Conservation (phyloP, 2,888 invertebrate species). For the Pharmacophagus antenor region DNA sequence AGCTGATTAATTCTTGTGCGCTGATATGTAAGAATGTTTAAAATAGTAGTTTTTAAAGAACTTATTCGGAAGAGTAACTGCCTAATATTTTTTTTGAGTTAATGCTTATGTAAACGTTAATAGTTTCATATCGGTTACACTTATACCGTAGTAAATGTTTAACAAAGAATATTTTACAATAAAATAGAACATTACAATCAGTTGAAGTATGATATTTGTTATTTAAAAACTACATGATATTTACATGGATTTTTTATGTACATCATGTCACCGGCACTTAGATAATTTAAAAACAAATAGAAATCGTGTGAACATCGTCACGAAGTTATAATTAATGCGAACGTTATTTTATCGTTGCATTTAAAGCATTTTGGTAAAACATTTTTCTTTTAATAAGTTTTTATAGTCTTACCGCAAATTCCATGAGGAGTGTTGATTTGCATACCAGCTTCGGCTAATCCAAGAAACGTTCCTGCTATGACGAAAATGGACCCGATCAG, state of each 20-base stretch:
- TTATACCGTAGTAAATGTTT: not conserved
- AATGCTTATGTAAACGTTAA: too few relatives aligned
- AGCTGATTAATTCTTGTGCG: too few relatives aligned
- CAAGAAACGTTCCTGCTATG: conserved; percentile 73
- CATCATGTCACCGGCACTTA: not conserved
- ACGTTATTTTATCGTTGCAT: not conserved
- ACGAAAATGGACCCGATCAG: conserved; percentile 72
- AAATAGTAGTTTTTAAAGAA: too few relatives aligned
- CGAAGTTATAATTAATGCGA: not conserved
- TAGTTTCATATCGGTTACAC: not conserved
- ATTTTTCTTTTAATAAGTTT: not conserved
- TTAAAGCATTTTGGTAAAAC: not conserved
- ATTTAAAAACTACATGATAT: not conserved
- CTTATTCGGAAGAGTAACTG: too few relatives aligned
- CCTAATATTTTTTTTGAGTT: too few relatives aligned
- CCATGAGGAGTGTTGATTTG: conserved; percentile 64
- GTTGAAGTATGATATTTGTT: not conserved
- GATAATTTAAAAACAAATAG: not conserved
- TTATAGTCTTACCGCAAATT: conserved; percentile 62
- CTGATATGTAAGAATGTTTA: too few relatives aligned
- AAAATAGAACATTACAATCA: not conserved
- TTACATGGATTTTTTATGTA: not conserved
- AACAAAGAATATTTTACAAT: not conserved
- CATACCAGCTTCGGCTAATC: conserved; percentile 61
- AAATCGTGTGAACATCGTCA: too few relatives aligned